Conservation (phyloP, 2,888 invertebrate genomes). For the Drosophila ochracea region DNA sequence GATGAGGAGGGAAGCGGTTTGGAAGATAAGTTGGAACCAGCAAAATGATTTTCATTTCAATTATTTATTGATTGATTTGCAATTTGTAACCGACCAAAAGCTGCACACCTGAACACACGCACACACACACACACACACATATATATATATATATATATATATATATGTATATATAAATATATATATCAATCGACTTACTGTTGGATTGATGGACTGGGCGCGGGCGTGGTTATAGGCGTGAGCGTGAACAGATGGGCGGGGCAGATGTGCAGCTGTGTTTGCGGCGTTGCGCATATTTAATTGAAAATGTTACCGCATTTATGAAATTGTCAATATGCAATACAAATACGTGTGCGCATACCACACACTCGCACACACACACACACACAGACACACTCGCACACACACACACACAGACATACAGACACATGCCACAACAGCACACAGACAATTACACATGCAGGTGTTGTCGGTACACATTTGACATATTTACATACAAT, state of each 20-base stretch:
- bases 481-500: conserved; percentile 82
- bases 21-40: conserved; percentile 80
- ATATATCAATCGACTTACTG: conserved; percentile 71
- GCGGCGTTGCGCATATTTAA: conserved; percentile 78
- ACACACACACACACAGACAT: conserved; percentile 10
- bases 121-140: background rate
- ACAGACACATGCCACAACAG: conserved; percentile 17
- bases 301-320: conserved; percentile 82
- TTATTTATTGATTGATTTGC: conserved; percentile 82
- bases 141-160: conserved; percentile 13
- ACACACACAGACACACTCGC: background rate
- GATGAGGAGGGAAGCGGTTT: conserved; percentile 3
- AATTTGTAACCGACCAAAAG: conserved; percentile 82
- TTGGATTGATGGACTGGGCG: conserved; percentile 62
- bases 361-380: conserved; percentile 20
- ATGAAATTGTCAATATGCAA: conserved; percentile 79
- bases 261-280: conserved; percentile 68
- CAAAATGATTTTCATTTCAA: conserved; percentile 82
- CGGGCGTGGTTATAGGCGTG: conserved; percentile 1
- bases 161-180: conserved; percentile 7
- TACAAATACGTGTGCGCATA: conserved; percentile 52
- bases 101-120: conserved; percentile 72
- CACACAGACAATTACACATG: conserved; percentile 16
- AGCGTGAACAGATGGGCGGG: conserved; percentile 31
- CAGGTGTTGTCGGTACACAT: conserved; percentile 76